Evolutionary conservation across 2,888 invertebrate species (phyloP).

Genomic region (Hirtodrosophila alboralis): DNA sequence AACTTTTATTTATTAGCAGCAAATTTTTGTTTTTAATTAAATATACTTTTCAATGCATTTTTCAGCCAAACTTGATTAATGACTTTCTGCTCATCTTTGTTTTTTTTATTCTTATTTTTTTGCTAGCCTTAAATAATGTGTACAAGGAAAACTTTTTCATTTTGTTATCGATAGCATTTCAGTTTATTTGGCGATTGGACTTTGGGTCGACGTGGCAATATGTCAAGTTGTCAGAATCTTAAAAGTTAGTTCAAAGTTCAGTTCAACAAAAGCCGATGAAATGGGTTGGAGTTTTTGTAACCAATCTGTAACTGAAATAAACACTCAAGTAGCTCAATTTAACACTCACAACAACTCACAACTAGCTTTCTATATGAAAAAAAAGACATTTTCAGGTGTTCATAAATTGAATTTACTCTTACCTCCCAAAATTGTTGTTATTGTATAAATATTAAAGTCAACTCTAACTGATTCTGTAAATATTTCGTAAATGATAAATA

Average conservation of each 20-base stretch:
- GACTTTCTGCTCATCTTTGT: constrained; percentile 40
- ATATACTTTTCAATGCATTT: constrained; percentile 54
- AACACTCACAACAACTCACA: constrained; percentile 31
- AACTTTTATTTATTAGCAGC: constrained; percentile 72
- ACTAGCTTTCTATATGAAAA: constrained; percentile 26
- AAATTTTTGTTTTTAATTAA: constrained; percentile 67
- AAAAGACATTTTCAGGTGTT: constrained; percentile 77
- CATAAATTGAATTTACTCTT: constrained; percentile 58
- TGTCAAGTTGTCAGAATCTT: constrained; percentile 62
- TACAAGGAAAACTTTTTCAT: constrained; percentile 32
- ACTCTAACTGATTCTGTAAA: constrained; percentile 41
- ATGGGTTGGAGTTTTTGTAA: constrained; percentile 27
- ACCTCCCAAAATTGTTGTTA: constrained; percentile 34
- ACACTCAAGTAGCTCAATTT: constrained; percentile 65
- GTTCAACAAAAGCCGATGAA: constrained; percentile 27
- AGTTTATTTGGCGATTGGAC: constrained; percentile 29
- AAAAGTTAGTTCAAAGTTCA: constrained; percentile 52
- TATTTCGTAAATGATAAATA: constrained; percentile 33
- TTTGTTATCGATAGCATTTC: constrained; percentile 50
- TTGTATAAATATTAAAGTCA: constrained; percentile 32
- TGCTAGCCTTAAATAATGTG: constrained; percentile 31
- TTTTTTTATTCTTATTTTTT: constrained; percentile 17
- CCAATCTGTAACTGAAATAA: background rate
- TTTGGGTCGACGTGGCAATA: constrained; percentile 40
- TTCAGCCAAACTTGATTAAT: constrained; percentile 60